These are phyloP conservation scores for Mirza zaza DNA, from an alignment of 2,113 vertebrate species.

Conservation along the genomic window DNA sequence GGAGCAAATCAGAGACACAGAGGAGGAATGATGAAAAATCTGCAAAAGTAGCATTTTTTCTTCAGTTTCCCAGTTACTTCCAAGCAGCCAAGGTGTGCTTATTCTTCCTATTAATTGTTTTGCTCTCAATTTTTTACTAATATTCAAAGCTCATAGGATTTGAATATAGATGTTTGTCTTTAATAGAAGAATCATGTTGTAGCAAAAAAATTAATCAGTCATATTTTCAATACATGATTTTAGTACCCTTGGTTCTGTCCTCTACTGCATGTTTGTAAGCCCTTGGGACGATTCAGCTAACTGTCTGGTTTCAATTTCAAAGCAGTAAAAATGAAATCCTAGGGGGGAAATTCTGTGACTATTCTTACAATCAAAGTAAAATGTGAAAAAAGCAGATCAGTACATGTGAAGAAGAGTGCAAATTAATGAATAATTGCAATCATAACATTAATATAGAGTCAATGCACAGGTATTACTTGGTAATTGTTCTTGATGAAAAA, in stretches of 20 bases:
- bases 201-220: background rate
- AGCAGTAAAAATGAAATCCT: background rate
- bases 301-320: background rate
- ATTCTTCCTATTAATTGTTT: background rate
- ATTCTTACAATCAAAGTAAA: background rate
- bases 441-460: background rate
- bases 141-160: background rate
- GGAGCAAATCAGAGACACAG: background rate
- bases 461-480: background rate
- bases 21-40: background rate
- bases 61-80: background rate
- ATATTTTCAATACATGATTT: background rate
- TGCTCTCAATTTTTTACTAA: background rate
- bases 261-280: background rate
- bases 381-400: background rate
- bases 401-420: background rate
- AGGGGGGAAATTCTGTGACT: background rate
- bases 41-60: background rate
- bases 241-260: background rate
- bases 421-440: background rate
- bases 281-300: background rate
- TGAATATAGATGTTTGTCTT: background rate
- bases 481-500: background rate
- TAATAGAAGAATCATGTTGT: background rate
- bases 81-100: background rate